Conservation (phyloP, 2,113 vertebrate species). For the Paramormyrops kingsleyae region DNA sequence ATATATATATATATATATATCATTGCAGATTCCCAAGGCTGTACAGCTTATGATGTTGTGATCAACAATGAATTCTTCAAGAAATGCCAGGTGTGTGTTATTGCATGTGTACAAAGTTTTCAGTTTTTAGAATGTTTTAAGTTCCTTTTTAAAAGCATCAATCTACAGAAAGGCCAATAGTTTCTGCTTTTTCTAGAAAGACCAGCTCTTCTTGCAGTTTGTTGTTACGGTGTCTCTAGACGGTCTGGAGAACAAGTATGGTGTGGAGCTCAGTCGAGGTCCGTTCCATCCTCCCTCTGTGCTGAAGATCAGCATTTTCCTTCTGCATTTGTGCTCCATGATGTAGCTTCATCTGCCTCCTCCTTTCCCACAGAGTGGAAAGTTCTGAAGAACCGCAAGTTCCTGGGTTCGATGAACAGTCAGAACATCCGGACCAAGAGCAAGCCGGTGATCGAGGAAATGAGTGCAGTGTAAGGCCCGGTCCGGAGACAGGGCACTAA, state of each 20-base stretch:
- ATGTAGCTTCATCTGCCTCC: not conserved
- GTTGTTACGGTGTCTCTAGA: conserved; percentile 75
- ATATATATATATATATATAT: not conserved
- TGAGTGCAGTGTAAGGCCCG: conserved; percentile 47
- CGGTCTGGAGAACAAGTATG: conserved; percentile 80
- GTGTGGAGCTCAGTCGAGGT: conserved; percentile 67
- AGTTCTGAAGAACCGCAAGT: conserved; percentile 76
- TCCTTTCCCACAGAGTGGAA: conserved; percentile 64
- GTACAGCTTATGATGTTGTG: conserved; percentile 78
- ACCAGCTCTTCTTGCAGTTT: conserved; percentile 75
- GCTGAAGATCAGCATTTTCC: not conserved
- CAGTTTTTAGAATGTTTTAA: not conserved
- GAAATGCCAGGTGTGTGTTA: conserved; percentile 65
- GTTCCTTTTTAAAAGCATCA: not conserved
- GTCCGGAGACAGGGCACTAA: not conserved
- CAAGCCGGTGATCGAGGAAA: conserved; percentile 71
- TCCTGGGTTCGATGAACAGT: conserved; percentile 70
- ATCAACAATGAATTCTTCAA: conserved; percentile 75
- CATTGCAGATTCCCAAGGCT: conserved; percentile 64
- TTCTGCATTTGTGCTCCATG: not conserved
- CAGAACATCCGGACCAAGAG: conserved; percentile 77
- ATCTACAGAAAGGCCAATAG: not conserved
- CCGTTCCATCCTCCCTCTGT: not conserved
- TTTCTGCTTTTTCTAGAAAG: conserved; percentile 42
- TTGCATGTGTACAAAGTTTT: not conserved